A percentile compares a stretch with the other conserved stretches of the same genome.
Conservation (phyloP, 2,797 vertebrate species). For the Sphenodon punctatus region DNA sequence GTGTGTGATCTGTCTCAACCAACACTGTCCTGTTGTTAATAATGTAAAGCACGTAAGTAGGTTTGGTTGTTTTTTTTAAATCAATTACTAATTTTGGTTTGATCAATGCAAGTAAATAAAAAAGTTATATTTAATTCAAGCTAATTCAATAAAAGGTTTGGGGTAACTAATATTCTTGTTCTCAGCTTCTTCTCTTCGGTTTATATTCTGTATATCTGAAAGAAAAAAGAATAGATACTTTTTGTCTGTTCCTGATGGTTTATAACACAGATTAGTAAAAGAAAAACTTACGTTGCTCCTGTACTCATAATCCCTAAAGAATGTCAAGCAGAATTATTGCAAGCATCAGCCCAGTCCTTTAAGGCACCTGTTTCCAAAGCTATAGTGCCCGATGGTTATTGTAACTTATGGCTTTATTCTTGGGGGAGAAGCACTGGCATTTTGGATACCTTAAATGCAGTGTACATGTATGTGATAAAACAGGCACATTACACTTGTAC, state of each 20-base stretch:
- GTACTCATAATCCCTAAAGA: background rate
- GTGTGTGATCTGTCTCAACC: background rate
- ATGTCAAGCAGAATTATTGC: accelerated
- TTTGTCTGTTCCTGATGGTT: background rate
- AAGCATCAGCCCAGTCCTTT: background rate
- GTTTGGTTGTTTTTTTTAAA: constrained; percentile 4
- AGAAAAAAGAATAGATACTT: background rate
- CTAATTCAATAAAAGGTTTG: constrained; percentile 37
- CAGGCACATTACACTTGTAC: background rate
- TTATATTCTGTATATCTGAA: background rate
- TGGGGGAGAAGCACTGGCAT: background rate
- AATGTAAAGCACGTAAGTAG: background rate
- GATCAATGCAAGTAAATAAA: background rate
- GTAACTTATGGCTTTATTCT: background rate
- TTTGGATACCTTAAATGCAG: too few relatives aligned
- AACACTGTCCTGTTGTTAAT: constrained; percentile 22
- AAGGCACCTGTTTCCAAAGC: background rate
- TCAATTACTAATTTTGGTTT: background rate
- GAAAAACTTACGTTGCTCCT: background rate
- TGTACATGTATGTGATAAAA: background rate
- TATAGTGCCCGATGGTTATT: accelerated
- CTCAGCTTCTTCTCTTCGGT: background rate
- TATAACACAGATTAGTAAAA: background rate
- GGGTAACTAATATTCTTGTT: background rate
- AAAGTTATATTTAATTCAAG: background rate